phyloP scores from a whole-genome alignment of 2,113 vertebrate genomes.

The Chionodraco myersi region DNA sequence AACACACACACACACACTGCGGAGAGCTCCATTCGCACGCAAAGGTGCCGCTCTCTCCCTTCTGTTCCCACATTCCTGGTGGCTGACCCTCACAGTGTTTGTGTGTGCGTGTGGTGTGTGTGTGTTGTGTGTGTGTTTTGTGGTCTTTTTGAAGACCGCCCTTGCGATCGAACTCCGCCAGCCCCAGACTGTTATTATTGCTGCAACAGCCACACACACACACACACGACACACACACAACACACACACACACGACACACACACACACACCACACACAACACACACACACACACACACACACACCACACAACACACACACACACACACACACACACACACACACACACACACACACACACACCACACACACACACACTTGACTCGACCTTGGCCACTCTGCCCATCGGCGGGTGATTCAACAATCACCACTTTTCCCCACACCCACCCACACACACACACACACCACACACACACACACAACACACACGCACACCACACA shows the following conservation, averaged over 20 bases:
- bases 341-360: constrained; percentile 36
- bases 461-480: constrained; percentile 25
- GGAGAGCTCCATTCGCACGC: constrained; percentile 46
- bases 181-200: constrained; percentile 49
- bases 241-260: constrained; percentile 8
- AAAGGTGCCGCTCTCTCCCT: constrained; percentile 46
- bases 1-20: constrained; percentile 19
- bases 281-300: constrained; percentile 15
- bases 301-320: constrained; percentile 27
- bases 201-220: constrained; percentile 3
- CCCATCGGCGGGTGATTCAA: too few species aligned
- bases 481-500: too few species aligned
- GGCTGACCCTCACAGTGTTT: constrained; percentile 64
- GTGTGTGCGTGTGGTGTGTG: constrained; percentile 32
- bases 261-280: not conserved
- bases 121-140: not conserved
- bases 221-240: not conserved
- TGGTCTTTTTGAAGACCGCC: constrained; percentile 10
- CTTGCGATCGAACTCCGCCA: constrained; percentile 20
- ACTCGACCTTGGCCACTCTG: too few species aligned
- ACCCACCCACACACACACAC: constrained; percentile 33
- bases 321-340: constrained; percentile 37
- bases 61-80: constrained; percentile 64
- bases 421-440: too few species aligned
- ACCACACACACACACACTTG: constrained; percentile 27